Base-by-base conservation (phyloP, 2,888 invertebrate species). In the Platycheirus rosarum region DNA sequence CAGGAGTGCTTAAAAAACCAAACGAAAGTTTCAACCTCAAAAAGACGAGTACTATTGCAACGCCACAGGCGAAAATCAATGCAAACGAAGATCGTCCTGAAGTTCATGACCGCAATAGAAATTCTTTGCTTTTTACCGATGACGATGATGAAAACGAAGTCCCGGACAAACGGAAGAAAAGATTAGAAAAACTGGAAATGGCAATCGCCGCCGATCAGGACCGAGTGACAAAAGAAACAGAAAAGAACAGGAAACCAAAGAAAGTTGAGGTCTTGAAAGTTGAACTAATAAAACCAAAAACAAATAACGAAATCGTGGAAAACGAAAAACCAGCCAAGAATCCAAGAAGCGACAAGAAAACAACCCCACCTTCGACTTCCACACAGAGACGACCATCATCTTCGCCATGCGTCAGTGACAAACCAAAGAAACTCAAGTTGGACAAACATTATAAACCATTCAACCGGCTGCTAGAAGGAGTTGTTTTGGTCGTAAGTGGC, bases 401-500 rank as follows among this genome's bases (percentile, higher is more conserved):
- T 0, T 85, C 87, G 4, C 85, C 88, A 0, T 68, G 74, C 62
- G 32, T 71, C 13, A 76, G 69, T 44, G 75, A 51, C 14, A 85
- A 78, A 9, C 63, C 86, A 2, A 89, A 89, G 32, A 90, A 89
- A 82, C 86, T 85, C 11, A 87, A 86, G 40, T 85, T 86, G 5
- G 84, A 85, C 4, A 73, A 78, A 0, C 65, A 86, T 18, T 89
- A 88, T 78, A 92, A 91, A 86, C 92, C 93, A 0, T 95, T 94
- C 84, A 88, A 91, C 78, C 89, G 92, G 84, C 87, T 95, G 29
- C 89, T 97, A 85, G 89, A 91, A 9, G 94, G 92, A 62, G 95
- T 95, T 2, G 92, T 93, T 73, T 92, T 97, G 87, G 95, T 94
- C n/a, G 92, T 98, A 84, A 97, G 97, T 91, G 97, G 97, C 0